Evolutionary conservation across 2,888 invertebrate genomes (phyloP).

Genomic region (Oscheius sp.): DNA sequence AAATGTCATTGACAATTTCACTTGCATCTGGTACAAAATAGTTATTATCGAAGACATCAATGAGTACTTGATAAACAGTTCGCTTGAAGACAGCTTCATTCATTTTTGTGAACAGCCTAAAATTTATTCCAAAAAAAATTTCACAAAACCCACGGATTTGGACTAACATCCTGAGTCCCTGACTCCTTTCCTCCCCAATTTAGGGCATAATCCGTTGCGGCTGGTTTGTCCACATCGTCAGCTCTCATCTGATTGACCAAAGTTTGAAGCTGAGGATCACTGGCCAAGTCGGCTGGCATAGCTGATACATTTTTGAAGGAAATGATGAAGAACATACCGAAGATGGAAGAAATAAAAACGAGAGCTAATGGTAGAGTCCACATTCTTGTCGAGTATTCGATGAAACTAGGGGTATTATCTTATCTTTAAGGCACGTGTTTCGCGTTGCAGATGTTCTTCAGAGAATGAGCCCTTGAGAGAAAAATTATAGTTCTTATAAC

Average conservation of each 20-base stretch:
- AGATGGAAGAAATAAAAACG: too few species aligned
- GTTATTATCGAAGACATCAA: slow-evolving; percentile 57
- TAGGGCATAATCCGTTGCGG: slow-evolving; percentile 47
- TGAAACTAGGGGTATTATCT: too few species aligned
- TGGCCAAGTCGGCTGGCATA: too few species aligned
- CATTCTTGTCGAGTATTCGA: too few species aligned
- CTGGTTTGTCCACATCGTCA: slow-evolving; percentile 60
- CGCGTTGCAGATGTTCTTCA: too few species aligned
- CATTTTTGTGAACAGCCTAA: slow-evolving; percentile 57
- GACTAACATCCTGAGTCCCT: slow-evolving; percentile 42
- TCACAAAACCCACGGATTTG: slow-evolving; percentile 37
- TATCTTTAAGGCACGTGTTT: too few species aligned
- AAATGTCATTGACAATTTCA: not conserved
- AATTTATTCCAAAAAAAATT: not conserved
- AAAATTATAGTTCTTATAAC: too few species aligned
- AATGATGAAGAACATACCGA: too few species aligned
- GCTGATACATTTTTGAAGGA: too few species aligned
- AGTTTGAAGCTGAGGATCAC: slow-evolving; percentile 44
- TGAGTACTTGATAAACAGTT: slow-evolving; percentile 60
- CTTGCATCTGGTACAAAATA: slow-evolving; percentile 58
- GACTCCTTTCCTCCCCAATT: slow-evolving; percentile 62
- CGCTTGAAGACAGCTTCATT: slow-evolving; percentile 62
- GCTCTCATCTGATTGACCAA: slow-evolving; percentile 60
- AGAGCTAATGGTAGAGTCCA: too few species aligned
- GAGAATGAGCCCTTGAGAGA: too few species aligned